Evolutionary conservation across 2,888 invertebrate genomes (phyloP).

Genomic region (Cepaea hortensis): DNA sequence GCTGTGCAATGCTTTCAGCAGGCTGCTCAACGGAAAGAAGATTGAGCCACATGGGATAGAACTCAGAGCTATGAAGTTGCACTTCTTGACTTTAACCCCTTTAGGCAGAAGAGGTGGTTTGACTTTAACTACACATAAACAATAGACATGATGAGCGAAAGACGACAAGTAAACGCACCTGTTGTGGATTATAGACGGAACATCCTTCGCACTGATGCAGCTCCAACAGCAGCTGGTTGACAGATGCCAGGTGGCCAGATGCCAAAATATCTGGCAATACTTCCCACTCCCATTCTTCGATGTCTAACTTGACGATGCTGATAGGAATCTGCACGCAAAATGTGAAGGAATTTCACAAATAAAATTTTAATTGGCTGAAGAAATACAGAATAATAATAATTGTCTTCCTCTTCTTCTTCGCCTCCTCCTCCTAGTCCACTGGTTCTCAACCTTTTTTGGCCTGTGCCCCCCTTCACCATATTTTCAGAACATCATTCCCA

Average conservation of each 20-base stretch:
- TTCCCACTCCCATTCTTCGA: conserved; percentile 68
- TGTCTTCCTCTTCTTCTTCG: background rate
- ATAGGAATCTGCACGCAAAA: conserved; percentile 56
- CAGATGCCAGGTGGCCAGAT: conserved; percentile 54
- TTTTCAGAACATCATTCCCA: too few species aligned
- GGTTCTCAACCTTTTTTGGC: too few species aligned
- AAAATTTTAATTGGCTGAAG: background rate
- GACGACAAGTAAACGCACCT: conserved; percentile 7
- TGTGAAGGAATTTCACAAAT: background rate
- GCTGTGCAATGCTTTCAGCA: too few species aligned
- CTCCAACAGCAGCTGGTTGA: conserved; percentile 63
- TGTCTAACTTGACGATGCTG: conserved; percentile 63
- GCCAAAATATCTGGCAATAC: conserved; percentile 59
- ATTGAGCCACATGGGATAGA: too few species aligned
- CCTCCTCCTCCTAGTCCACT: too few species aligned
- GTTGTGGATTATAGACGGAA: conserved; percentile 52
- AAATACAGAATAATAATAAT: background rate
- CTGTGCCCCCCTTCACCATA: too few species aligned
- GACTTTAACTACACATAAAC: too few species aligned
- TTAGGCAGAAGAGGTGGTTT: too few species aligned
- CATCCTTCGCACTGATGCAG: conserved; percentile 61
- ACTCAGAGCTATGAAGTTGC: too few species aligned
- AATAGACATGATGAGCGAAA: too few species aligned
- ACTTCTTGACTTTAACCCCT: too few species aligned
- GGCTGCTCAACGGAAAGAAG: too few species aligned